Evolutionary conservation across 2,113 vertebrate genomes (phyloP), one percentile per base, ranked within the genome.

Genomic region (Peromyscus californicus): DNA sequence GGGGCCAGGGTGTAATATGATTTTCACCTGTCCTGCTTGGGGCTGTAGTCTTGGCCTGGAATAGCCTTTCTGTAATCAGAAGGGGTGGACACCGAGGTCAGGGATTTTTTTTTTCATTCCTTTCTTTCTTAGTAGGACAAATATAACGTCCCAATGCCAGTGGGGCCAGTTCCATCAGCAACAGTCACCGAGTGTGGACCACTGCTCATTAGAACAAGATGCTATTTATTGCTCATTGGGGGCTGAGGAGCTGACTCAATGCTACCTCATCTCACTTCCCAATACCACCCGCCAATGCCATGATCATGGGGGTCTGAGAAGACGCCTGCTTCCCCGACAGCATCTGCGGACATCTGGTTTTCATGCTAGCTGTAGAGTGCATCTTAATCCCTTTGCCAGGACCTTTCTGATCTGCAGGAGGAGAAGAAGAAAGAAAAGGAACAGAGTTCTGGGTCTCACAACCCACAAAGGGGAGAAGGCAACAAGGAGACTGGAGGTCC

Each of bases 151-250:
- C 57, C 51, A 7, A 51, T 1, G 63, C 76, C 63, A 15, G 16
- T 0, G 15, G 61, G 51, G 33, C 42, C 1, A 1, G n/a, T 59
- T 80, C 59, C 1, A 0, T 11, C 45, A 0, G 67, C 4, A 13
- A 15, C 0, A 0, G 39, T 26, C n/a, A 36, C 84, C 16, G 8
- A 0, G 36, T 29, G 36, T 39, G 59, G 29, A 17, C 26, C 0
- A 51, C 82, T 45, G 69, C 21, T 93, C 33, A 5, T 0, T 13
- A 21, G n/a, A 84, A 45, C 31, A 29, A 2, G 48, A 63, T 21
- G 33, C 42, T 70, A 54, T 9, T 48, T 78, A 48, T 59, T 65
- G 82, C 54, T 90, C 61, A 12, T 9, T 7, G 48, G 33, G 24
- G 19, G 15, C 9, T 19, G 21, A 8, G 24, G 13, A 17, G 33